phyloP scores from a whole-genome alignment of 1,140 invertebrate genomes.

The Nasonia giraulti region DNA sequence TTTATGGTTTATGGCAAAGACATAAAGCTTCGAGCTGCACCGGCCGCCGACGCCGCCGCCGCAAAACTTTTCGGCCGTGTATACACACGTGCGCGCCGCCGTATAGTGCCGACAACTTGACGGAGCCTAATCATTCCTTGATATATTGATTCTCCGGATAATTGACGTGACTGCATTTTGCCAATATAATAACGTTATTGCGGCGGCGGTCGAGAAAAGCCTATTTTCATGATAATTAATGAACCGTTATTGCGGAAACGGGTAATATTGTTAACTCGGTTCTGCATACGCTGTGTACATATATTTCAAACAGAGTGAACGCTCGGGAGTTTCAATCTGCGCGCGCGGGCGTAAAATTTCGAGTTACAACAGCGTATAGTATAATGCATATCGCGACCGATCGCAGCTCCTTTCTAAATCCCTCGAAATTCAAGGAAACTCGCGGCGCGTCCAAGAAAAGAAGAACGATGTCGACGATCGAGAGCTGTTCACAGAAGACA shows the following conservation, averaged over 20 bases:
- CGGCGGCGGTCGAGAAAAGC: background rate
- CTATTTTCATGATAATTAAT: slow-evolving; percentile 2
- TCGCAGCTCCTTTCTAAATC: background rate
- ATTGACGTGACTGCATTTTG: background rate
- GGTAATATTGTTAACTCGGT: no score
- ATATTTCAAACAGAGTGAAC: background rate
- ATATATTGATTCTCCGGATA: background rate
- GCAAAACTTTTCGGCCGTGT: slow-evolving; percentile 2
- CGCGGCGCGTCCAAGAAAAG: no score
- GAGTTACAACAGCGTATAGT: no score
- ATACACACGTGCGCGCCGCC: background rate
- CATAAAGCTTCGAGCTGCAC: slow-evolving; percentile 50
- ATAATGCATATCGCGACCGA: background rate
- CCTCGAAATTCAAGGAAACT: background rate
- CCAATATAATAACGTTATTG: background rate
- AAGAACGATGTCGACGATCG: no score
- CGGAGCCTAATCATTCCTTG: slow-evolving; percentile 13
- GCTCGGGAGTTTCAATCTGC: no score
- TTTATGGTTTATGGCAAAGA: slow-evolving; percentile 60
- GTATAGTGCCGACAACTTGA: background rate
- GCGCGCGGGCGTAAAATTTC: no score
- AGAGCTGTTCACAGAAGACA: background rate
- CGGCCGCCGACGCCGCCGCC: background rate
- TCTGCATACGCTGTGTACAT: background rate
- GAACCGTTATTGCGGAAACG: background rate